These are phyloP conservation scores for Drosophila kambysellisi DNA, from an alignment of 2,888 invertebrate genomes.

Conservation along the genomic window DNA sequence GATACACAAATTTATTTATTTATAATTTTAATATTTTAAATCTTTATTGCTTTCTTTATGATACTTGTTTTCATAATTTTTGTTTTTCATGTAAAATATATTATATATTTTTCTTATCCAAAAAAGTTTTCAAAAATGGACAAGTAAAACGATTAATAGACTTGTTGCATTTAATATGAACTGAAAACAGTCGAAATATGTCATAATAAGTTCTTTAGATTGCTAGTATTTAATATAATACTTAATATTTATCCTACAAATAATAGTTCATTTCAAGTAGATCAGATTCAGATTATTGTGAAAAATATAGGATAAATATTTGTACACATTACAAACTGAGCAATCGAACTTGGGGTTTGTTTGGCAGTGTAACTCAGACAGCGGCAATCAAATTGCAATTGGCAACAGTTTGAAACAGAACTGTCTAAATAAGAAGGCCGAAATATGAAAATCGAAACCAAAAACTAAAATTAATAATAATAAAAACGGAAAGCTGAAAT, in stretches of 20 bases:
- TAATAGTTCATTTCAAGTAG: too few species aligned
- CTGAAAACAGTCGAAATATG: neutral
- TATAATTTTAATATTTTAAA: neutral
- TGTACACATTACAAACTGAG: too few species aligned
- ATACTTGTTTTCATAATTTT: neutral
- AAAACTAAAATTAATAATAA: neutral
- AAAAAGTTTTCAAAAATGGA: too few species aligned
- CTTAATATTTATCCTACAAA: neutral
- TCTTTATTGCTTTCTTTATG: neutral
- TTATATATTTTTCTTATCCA: neutral
- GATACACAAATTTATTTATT: neutral
- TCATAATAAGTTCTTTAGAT: neutral
- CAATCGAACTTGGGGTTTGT: neutral
- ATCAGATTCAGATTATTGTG: too few species aligned
- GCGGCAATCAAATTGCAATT: slow-evolving; percentile 20
- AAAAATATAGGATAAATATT: too few species aligned
- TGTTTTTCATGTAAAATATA: neutral
- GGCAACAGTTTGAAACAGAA: slow-evolving; percentile 14
- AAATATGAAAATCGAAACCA: slow-evolving; percentile 23
- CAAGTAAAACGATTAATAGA: neutral
- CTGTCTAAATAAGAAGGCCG: slow-evolving; percentile 22
- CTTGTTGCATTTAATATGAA: neutral
- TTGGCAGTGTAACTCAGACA: slow-evolving; percentile 10
- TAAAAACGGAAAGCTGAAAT: slow-evolving; percentile 21
- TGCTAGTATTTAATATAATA: neutral